These are phyloP conservation scores for Cantharis flavilabris DNA, from an alignment of 2,888 invertebrate genomes.

Conservation along the genomic window DNA sequence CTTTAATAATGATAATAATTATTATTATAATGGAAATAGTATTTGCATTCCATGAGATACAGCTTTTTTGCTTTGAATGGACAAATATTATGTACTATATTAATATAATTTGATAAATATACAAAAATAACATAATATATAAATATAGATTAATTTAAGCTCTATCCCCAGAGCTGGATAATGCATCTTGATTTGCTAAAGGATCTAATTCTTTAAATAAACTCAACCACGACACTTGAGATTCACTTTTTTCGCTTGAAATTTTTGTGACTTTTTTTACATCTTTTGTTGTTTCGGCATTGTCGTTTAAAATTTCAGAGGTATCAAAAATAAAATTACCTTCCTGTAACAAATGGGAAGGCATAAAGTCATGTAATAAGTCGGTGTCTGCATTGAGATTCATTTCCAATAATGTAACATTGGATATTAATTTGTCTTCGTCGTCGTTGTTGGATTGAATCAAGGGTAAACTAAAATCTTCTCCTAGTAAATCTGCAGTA, in stretches of 20 bases:
- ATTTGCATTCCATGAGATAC: background rate
- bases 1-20: background rate
- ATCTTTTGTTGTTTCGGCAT: conserved; percentile 33
- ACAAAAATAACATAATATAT: background rate
- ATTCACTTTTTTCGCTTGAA: conserved; percentile 42
- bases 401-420: conserved; percentile 47
- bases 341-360: conserved; percentile 52
- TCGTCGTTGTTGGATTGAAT: conserved; percentile 26
- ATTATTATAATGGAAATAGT: background rate
- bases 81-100: background rate
- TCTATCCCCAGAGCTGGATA: background rate
- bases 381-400: conserved; percentile 44
- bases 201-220: conserved; percentile 94
- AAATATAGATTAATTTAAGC: background rate
- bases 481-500: conserved; percentile 48
- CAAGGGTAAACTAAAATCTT: conserved; percentile 44
- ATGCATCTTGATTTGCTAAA: conserved; percentile 77
- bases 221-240: conserved; percentile 74
- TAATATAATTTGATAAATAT: background rate
- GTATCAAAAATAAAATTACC: conserved; percentile 43
- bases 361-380: conserved; percentile 51
- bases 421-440: conserved; percentile 32
- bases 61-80: background rate
- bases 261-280: conserved; percentile 25
- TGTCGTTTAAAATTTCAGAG: conserved; percentile 35